Percentiles rank a stretch among this genome's conserved stretches.
These are phyloP conservation scores for Ornithorhynchus anatinus DNA, from an alignment of 2,113 vertebrate species.

Conservation along the genomic window DNA sequence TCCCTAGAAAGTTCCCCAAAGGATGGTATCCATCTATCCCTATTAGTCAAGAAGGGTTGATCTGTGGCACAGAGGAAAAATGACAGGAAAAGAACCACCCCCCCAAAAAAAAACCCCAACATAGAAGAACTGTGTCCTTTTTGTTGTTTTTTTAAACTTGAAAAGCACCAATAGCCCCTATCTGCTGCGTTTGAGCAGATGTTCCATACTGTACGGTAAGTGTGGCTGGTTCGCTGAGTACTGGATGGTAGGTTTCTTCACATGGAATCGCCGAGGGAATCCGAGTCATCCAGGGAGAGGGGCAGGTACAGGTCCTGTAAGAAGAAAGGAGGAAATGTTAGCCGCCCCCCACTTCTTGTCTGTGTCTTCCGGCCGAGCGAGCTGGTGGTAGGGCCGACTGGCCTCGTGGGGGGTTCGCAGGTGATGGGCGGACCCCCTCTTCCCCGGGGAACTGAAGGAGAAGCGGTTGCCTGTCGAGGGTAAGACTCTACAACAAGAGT, in stretches of 20 bases:
- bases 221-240: constrained; percentile 46
- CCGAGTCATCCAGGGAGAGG: constrained; percentile 95
- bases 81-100: constrained; percentile 71
- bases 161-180: constrained; percentile 76
- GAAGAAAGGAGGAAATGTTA: constrained; percentile 68
- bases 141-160: constrained; percentile 33
- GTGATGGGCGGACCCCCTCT: too few species aligned
- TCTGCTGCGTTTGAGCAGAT: constrained; percentile 67
- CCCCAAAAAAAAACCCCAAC: constrained; percentile 60
- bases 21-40: constrained; percentile 76
- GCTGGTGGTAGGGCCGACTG: too few species aligned
- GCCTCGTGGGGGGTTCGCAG: too few species aligned
- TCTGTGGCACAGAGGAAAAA: constrained; percentile 77
- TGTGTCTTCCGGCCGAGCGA: too few species aligned
- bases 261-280: constrained; percentile 95
- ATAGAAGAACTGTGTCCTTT: constrained; percentile 68
- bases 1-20: constrained; percentile 49
- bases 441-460: too few species aligned
- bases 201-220: constrained; percentile 51
- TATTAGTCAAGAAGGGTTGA: constrained; percentile 65
- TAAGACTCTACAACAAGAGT: too few species aligned
- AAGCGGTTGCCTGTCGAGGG: too few species aligned
- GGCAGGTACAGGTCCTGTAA: constrained; percentile 95
- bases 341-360: constrained; percentile 23
- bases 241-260: constrained; percentile 64